Evolutionary conservation across 2,888 invertebrate genomes (phyloP).

Genomic region (Heteropelma amictum): DNA sequence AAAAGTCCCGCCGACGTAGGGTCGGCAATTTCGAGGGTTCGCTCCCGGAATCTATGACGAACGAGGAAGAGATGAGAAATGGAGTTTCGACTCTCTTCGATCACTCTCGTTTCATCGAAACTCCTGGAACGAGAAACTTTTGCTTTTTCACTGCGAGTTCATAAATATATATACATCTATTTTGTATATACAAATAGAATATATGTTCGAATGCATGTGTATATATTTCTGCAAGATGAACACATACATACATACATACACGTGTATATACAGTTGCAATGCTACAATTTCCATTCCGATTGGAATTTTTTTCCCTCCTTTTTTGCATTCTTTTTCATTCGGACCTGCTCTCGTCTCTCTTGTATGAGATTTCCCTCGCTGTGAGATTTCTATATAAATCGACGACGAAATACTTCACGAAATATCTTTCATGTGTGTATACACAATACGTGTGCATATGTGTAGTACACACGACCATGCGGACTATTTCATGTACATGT

Average conservation of each 20-base stretch:
- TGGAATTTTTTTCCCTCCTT: conserved; percentile 32
- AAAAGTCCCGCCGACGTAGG: neutral
- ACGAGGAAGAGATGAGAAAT: neutral
- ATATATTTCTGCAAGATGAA: neutral
- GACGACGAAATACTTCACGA: conserved; percentile 19
- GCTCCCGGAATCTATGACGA: conserved; percentile 2
- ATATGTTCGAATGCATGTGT: neutral
- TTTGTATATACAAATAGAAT: no score
- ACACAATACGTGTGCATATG: neutral
- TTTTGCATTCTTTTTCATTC: conserved; percentile 21
- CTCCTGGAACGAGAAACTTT: conserved; percentile 48
- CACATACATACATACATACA: neutral
- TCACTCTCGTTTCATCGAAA: conserved; percentile 40
- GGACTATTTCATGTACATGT: conserved; percentile 5
- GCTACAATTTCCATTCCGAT: conserved; percentile 52
- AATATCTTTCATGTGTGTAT: conserved; percentile 9
- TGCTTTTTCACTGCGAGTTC: conserved; percentile 28
- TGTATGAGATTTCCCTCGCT: no score
- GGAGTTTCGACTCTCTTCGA: conserved; percentile 34
- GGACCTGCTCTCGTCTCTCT: conserved; percentile 31
- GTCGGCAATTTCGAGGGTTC: neutral
- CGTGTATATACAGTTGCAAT: conserved; percentile 3
- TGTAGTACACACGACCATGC: no score
- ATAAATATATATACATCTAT: neutral
- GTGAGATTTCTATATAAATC: conserved; percentile 17